Evolutionary conservation across 2,113 vertebrate genomes (phyloP).

Genomic region (Protomyctophum bolini): DNA sequence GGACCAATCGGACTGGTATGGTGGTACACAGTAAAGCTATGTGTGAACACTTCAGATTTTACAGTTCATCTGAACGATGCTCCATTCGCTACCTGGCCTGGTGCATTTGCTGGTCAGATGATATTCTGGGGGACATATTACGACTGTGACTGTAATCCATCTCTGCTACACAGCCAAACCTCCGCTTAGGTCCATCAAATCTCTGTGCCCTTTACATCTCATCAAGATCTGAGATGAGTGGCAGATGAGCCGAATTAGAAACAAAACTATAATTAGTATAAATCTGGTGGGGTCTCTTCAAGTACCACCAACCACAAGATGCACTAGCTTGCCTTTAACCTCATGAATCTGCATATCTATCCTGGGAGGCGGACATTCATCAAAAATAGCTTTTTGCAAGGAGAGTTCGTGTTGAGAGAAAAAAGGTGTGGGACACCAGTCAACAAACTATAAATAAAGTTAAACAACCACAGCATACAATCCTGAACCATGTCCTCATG

Average conservation of each 20-base stretch:
- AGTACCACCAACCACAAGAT: slow-evolving; percentile 22
- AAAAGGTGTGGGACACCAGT: too few species aligned
- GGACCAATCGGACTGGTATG: slow-evolving; percentile 6
- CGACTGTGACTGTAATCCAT: background rate
- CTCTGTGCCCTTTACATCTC: background rate
- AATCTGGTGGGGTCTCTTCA: too few species aligned
- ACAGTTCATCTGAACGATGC: too few species aligned
- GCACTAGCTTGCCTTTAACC: slow-evolving; percentile 6
- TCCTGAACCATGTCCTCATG: background rate
- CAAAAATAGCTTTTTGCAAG: too few species aligned
- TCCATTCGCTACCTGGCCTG: background rate
- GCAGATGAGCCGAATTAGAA: slow-evolving; percentile 17
- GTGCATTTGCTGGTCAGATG: slow-evolving; percentile 18
- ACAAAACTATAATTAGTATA: slow-evolving; percentile 1
- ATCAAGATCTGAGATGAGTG: slow-evolving; percentile 24
- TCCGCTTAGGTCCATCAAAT: background rate
- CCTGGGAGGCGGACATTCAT: too few species aligned
- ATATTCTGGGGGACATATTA: background rate
- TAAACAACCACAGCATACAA: background rate
- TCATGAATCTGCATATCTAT: too few species aligned
- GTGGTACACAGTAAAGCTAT: background rate
- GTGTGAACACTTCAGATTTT: too few species aligned
- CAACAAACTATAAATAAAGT: too few species aligned
- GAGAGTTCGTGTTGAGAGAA: too few species aligned
- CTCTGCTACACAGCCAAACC: slow-evolving; percentile 24